Conservation (phyloP, 37 sponge, comb jelly and placozoan genomes). For the Corticium candelabrum region DNA sequence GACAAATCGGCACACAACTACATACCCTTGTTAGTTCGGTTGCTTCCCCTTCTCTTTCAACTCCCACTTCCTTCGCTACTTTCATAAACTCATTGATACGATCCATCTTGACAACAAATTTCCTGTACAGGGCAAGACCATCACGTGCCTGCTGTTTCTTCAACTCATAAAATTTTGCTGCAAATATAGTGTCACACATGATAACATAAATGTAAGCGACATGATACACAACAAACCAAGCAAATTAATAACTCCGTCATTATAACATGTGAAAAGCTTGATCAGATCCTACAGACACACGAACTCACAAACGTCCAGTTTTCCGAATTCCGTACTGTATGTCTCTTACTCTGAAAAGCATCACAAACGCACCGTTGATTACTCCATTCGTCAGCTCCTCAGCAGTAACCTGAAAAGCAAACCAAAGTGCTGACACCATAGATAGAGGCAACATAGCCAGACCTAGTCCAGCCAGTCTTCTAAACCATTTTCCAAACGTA, state of each 20-base stretch:
- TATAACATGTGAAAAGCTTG: constrained; percentile 65
- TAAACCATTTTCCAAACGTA: no score
- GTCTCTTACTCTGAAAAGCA: constrained; percentile 56
- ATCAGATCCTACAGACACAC: constrained; percentile 54
- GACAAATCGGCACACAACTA: not conserved
- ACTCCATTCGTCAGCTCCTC: constrained; percentile 76
- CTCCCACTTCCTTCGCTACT: constrained; percentile 38
- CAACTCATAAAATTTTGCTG: constrained; percentile 81
- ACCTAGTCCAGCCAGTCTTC: no score
- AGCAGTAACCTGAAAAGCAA: constrained; percentile 13
- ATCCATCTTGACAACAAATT: constrained; percentile 58
- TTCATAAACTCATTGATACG: constrained; percentile 44
- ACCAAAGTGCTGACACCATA: not conserved
- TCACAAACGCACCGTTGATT: constrained; percentile 71
- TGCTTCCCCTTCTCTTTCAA: not conserved
- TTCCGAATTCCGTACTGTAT: not conserved
- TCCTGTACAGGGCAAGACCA: constrained; percentile 53
- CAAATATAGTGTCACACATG: not conserved
- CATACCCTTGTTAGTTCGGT: not conserved
- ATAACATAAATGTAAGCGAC: not conserved
- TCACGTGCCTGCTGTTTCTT: constrained; percentile 74
- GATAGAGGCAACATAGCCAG: not conserved
- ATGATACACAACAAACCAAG: constrained; percentile 31
- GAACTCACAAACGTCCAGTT: not conserved
- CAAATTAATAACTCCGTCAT: constrained; percentile 68